Conservation (phyloP, 1,140 invertebrate species). For the Glossosoma conforme region DNA sequence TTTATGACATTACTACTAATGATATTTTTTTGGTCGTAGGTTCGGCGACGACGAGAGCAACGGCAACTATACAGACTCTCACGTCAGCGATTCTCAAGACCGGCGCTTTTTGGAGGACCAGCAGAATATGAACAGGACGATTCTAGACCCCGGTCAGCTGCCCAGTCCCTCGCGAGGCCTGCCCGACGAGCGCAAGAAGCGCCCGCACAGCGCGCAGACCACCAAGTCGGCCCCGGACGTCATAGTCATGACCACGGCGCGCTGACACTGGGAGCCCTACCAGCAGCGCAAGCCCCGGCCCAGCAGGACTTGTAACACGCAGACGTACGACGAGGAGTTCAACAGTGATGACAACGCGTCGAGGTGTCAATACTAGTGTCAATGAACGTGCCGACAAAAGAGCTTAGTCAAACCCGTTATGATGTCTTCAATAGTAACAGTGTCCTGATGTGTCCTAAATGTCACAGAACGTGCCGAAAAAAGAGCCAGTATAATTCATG, state of each 20-base stretch:
- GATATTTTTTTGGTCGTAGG: no score
- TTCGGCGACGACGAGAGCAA: conserved; percentile 26
- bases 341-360: no score
- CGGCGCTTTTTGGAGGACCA: neutral
- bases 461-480: no score
- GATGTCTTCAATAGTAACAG: no score
- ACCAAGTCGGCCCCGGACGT: conserved; percentile 84
- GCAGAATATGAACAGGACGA: conserved; percentile 14
- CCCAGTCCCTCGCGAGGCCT: no score
- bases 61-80: conserved; percentile 15
- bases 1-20: no score
- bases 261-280: conserved; percentile 57
- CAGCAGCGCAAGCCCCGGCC: conserved; percentile 41
- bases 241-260: conserved; percentile 62
- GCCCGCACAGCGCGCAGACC: conserved; percentile 69
- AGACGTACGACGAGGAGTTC: conserved; percentile 33
- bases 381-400: no score
- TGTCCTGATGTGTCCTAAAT: no score
- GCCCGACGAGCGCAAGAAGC: conserved; percentile 41
- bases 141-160: conserved; percentile 27
- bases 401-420: no score
- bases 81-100: conserved; percentile 10
- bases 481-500: no score
- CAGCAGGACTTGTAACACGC: conserved; percentile 29
- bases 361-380: no score